phyloP scores from a whole-genome alignment of 2,113 vertebrate species.

The Anarhynchus alexandrinus region DNA sequence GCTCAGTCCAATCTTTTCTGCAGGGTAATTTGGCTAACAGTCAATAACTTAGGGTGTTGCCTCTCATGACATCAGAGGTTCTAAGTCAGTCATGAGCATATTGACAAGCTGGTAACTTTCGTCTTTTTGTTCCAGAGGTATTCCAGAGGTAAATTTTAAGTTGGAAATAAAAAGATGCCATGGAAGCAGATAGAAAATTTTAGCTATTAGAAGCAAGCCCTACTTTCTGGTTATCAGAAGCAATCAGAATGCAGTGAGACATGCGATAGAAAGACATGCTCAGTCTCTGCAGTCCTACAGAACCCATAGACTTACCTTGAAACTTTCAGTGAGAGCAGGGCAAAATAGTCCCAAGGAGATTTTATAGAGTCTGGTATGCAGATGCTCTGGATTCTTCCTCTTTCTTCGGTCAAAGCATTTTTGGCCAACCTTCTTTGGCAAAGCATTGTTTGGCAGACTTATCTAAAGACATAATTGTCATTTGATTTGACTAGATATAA shows the following conservation, averaged over 20 bases:
- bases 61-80: constrained; percentile 13
- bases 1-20: not conserved
- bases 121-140: not conserved
- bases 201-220: not conserved
- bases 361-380: constrained; percentile 69
- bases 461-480: constrained; percentile 65
- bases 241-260: not conserved
- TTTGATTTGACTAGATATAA: constrained; percentile 74
- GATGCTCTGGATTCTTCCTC: constrained; percentile 59
- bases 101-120: not conserved
- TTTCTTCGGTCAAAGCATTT: constrained; percentile 75
- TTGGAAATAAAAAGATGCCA: not conserved
- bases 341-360: constrained; percentile 27
- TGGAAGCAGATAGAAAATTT: not conserved
- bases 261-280: not conserved
- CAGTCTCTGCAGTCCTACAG: not conserved
- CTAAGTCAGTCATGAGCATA: not conserved
- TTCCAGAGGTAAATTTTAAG: not conserved
- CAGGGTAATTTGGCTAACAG: not conserved
- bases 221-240: not conserved
- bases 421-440: constrained; percentile 60
- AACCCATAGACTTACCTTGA: constrained; percentile 66
- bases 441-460: constrained; percentile 65
- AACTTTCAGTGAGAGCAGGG: constrained; percentile 63
- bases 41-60: constrained; percentile 16